Base-by-base conservation (phyloP, 2,113 vertebrate species). In the Stictonetta naevosa region DNA sequence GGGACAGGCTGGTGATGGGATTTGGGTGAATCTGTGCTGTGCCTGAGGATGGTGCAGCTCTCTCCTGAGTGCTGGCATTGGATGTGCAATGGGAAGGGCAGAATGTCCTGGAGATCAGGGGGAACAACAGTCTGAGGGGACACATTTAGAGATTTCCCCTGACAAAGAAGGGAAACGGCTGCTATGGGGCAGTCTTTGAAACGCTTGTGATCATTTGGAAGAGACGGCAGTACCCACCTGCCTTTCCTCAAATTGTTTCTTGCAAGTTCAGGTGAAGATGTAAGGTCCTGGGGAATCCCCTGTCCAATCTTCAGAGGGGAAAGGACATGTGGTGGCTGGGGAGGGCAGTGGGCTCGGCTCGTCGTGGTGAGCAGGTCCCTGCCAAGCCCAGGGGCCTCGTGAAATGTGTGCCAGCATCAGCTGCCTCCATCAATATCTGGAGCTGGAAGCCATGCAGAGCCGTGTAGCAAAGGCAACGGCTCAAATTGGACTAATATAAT, bases 1-100 rank as follows among this genome's bases (percentile, higher is more conserved):
- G 29, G 14, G 11, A 38, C 2, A 9, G 29, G 42, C 21, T 0
- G 0, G 7, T 0, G 48, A 1, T 63, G 64, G 38, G 34, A 4
- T 28, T 8, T 0, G 11, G 6, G 75, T 40, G 71, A 29, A 50
- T 34, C 36, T 31, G 71, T 38, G 44, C 17, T 33, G 31, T 12
- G 34, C 12, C 23, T 68, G 50, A 25, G 36, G 34, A 29, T 48
- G 40, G 42, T 17, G 50, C 25, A n/a, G 33, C 6, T 31, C 33
- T 68, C 28, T 31, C 2, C 1, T 1, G 4, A 38, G 40, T 28
- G n/a, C 33, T 19, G 59, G 52, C 5, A 8, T 34, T 7, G 15
- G 36, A 2, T 59, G 48, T 29, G 73, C n/a, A 42, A 29, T 2
- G 3, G 66, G 82, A 48, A 38, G 29, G 55, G 44, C 3, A 25